Evolutionary conservation across 2,888 invertebrate species (phyloP).

Genomic region (Shargacucullia verbasci): DNA sequence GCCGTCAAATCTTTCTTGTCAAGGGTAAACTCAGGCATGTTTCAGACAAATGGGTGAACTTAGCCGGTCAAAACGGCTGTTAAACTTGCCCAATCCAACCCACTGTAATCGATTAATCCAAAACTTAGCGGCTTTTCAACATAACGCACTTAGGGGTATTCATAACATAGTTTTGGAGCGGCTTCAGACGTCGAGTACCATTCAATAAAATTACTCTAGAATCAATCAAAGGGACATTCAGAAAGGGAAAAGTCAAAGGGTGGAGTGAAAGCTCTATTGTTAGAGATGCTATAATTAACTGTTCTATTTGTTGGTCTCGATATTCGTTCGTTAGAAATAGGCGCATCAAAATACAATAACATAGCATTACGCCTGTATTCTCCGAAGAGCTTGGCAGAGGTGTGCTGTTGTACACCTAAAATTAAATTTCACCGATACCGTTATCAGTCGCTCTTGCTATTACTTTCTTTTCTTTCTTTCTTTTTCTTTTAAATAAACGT

Average conservation of each 20-base stretch:
- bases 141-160: slow-evolving; percentile 64
- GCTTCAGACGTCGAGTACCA: slow-evolving; percentile 57
- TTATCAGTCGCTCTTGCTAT: no score
- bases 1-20: slow-evolving; percentile 66
- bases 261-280: slow-evolving; percentile 31
- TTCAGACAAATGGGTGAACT: slow-evolving; percentile 77
- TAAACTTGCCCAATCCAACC: slow-evolving; percentile 78
- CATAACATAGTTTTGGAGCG: slow-evolving; percentile 65
- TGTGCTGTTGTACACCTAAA: no score
- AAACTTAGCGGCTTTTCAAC: slow-evolving; percentile 74
- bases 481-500: no score
- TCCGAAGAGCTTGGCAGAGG: no score
- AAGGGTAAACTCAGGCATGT: slow-evolving; percentile 61
- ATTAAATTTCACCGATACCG: no score
- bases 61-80: slow-evolving; percentile 68
- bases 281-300: slow-evolving; percentile 9
- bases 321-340: not conserved
- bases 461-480: no score
- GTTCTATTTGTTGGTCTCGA: slow-evolving; percentile 30
- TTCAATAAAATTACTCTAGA: slow-evolving; percentile 59
- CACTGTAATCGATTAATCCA: slow-evolving; percentile 79
- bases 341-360: slow-evolving; percentile 15
- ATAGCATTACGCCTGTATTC: no score
- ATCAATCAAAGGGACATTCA: slow-evolving; percentile 65
- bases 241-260: slow-evolving; percentile 50